Percentiles rank a stretch among this genome's conserved stretches.
phyloP scores from a whole-genome alignment of 2,797 vertebrate species.

The Trematomus bernacchii region DNA sequence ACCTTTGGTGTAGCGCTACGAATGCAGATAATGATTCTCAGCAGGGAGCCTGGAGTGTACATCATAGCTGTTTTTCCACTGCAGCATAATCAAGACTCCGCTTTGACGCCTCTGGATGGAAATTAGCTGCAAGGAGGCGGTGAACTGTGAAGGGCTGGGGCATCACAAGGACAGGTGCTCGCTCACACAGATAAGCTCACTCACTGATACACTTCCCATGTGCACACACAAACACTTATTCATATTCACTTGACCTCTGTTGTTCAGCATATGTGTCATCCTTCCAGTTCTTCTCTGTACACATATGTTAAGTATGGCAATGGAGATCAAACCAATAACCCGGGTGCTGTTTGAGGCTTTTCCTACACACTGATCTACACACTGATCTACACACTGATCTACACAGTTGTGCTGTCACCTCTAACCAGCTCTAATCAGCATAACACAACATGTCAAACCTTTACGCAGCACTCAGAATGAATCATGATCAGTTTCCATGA shows the following conservation, averaged over 20 bases:
- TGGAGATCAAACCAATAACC: not conserved
- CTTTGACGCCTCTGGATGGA: constrained; percentile 66
- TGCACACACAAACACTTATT: constrained; percentile 18
- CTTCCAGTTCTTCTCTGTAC: not conserved
- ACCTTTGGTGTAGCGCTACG: constrained; percentile 76
- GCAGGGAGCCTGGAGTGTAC: constrained; percentile 68
- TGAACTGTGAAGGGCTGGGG: constrained; percentile 80
- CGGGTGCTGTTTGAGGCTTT: not conserved
- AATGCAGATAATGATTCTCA: constrained; percentile 78
- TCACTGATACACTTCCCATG: constrained; percentile 31
- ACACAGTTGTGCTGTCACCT: not conserved
- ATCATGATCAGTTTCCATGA: not conserved
- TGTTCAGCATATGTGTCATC: constrained; percentile 4
- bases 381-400: constrained; percentile 5
- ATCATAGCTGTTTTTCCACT: constrained; percentile 73
- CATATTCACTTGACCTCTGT: constrained; percentile 38
- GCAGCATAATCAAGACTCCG: constrained; percentile 76
- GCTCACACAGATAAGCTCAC: constrained; percentile 62
- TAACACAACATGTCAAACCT: not conserved
- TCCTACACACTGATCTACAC: not conserved
- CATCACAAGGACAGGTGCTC: constrained; percentile 56
- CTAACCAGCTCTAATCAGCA: not conserved
- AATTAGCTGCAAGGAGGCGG: constrained; percentile 76
- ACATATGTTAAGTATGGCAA: not conserved
- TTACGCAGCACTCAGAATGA: not conserved